Base-by-base conservation (phyloP, 2,888 invertebrate genomes). In the Hypomecis punctinalis region DNA sequence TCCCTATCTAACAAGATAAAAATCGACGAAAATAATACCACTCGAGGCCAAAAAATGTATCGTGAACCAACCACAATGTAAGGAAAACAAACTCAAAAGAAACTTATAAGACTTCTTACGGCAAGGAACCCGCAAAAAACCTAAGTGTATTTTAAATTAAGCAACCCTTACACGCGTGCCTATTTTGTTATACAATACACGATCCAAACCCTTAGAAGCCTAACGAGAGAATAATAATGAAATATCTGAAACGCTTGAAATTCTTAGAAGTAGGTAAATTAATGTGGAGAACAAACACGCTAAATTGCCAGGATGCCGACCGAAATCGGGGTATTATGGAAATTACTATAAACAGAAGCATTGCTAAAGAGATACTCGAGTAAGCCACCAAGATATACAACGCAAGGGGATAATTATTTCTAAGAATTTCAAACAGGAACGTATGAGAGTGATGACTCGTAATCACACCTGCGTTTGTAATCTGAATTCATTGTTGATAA, bases 341-440 rank as follows among this genome's bases (percentile, higher is more conserved):
- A 66, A 66, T 69, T 58, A 69, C 63, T 56, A 51, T 57, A 62
- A 63, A 61, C 57, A 61, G 36, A 35, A 39, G 9, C 33, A 33
- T 40, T 40, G 40, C 39, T 39, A 10, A 40, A 7, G 40, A 39
- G 13, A 39, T 46, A 37, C 45, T 39, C 4, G 45, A 46, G 11
- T 6, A 4, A 11, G 11, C 11, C 11, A 49, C 4, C 6, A 13
- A 7, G 1, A 33, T 33, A 10, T 35, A 23, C 23, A 23, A 23
- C 23, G 23, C 23, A 23, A 1, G 23, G 23, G 23, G 23, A 23
- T 23, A 2, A 23, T 23, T 23, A 23, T 23, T 23, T 23, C 23
- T 1, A 23, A 23, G 23, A 23, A 23, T 23, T 23, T 23, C 23
- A 23, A 23, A 23, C 23, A 23, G 3, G 23, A 23, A 23, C 23